Evolutionary conservation across 1,140 invertebrate genomes (phyloP).

Genomic region (Octopus bimaculoides): DNA sequence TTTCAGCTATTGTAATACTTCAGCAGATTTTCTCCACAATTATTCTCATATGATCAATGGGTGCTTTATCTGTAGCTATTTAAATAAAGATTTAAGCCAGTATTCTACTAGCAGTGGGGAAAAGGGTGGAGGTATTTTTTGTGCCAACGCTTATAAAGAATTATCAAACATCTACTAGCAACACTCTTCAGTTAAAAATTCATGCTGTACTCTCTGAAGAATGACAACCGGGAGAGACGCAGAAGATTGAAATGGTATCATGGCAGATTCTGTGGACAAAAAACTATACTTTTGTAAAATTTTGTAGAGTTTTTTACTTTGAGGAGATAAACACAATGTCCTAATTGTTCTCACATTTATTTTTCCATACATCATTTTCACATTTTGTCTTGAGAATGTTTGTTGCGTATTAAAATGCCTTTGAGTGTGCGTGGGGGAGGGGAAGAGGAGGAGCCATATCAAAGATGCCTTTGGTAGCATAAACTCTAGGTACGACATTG

Average conservation of each 20-base stretch:
- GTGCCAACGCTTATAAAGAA: neutral
- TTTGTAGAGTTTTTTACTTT: neutral
- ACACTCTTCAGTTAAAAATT: neutral
- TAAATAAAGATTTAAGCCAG: no score
- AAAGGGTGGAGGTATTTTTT: neutral
- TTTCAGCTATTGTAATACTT: constrained; percentile 5
- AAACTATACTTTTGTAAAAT: neutral
- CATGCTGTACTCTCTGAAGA: neutral
- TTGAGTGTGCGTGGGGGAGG: neutral
- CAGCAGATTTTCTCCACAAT: constrained; percentile 4
- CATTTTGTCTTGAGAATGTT: constrained; percentile 1
- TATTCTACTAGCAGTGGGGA: neutral
- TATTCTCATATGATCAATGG: no score
- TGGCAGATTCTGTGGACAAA: neutral
- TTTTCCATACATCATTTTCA: constrained; percentile 4
- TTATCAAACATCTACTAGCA: neutral
- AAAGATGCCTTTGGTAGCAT: neutral
- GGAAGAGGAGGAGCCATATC: neutral
- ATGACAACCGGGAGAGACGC: neutral
- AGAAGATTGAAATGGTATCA: neutral
- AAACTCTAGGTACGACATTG: constrained; percentile 4
- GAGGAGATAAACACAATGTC: neutral
- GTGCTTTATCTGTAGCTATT: no score
- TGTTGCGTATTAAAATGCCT: neutral
- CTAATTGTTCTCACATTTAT: constrained; percentile 1